Conservation (phyloP, 2,797 vertebrate species). For the Falco naumanni region DNA sequence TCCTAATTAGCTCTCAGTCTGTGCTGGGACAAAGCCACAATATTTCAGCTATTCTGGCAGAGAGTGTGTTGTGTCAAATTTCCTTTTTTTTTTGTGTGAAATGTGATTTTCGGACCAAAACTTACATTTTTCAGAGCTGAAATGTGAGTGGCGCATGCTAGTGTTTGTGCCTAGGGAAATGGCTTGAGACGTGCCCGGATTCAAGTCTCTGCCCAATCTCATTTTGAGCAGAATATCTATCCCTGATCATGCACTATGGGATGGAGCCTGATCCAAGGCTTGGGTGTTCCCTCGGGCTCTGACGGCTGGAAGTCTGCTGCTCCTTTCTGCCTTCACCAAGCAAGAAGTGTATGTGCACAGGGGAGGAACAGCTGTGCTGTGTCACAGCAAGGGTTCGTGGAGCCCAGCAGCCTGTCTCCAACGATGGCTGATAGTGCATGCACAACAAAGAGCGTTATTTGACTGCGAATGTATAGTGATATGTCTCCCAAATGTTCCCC, state of each 20-base stretch:
- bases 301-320: not conserved
- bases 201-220: not conserved
- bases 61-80: conserved; percentile 44
- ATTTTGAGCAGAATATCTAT: conserved; percentile 2
- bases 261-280: not conserved
- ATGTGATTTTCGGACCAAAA: conserved; percentile 43
- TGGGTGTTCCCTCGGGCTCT: conserved; percentile 1
- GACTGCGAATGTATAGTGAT: not conserved
- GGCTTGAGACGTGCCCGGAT: not conserved
- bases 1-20: conserved; percentile 55
- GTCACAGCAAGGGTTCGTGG: conserved; percentile 18
- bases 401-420: conserved; percentile 60
- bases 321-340: not conserved
- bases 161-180: not conserved
- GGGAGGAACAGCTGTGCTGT: conserved; percentile 39
- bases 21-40: conserved; percentile 49
- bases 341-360: not conserved
- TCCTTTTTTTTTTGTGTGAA: conserved; percentile 27
- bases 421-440: not conserved
- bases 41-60: conserved; percentile 51
- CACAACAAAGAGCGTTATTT: not conserved
- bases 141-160: not conserved
- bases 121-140: conserved; percentile 12
- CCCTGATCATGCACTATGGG: not conserved
- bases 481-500: not conserved